Percentiles rank a stretch among this genome's conserved stretches.
Evolutionary conservation across 2,797 vertebrate genomes (phyloP).

Genomic region (Craterocephalus amniculus): DNA sequence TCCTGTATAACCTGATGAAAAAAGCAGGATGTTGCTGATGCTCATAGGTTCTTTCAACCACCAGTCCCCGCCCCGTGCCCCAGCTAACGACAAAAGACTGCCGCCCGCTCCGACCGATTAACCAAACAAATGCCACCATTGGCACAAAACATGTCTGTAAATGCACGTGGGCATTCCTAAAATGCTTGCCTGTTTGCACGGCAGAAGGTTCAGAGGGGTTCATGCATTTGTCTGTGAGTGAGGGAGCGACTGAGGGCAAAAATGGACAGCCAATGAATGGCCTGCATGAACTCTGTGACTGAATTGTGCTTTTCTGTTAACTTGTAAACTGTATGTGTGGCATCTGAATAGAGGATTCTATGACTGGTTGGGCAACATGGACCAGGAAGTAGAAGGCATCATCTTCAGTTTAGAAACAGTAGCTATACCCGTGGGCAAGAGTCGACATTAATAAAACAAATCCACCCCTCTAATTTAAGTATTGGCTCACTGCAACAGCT

Average conservation of each 20-base stretch:
- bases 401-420: neutral
- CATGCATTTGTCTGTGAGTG: slow-evolving; percentile 44
- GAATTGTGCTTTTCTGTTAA: slow-evolving; percentile 36
- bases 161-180: slow-evolving; percentile 75
- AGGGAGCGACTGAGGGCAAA: slow-evolving; percentile 56
- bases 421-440: too few relatives aligned
- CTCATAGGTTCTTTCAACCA: slow-evolving; percentile 74
- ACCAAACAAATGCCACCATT: slow-evolving; percentile 76
- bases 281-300: slow-evolving; percentile 54
- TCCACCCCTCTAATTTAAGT: too few relatives aligned
- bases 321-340: slow-evolving; percentile 14
- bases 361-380: neutral
- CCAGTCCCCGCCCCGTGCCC: slow-evolving; percentile 59
- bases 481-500: too few relatives aligned
- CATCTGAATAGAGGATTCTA: slow-evolving; percentile 4
- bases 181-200: slow-evolving; percentile 76
- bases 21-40: slow-evolving; percentile 78
- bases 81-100: slow-evolving; percentile 72
- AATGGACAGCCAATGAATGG: slow-evolving; percentile 39
- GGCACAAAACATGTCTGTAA: slow-evolving; percentile 74
- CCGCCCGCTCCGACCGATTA: slow-evolving; percentile 63
- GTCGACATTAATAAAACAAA: too few relatives aligned
- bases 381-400: neutral
- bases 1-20: slow-evolving; percentile 62
- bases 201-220: slow-evolving; percentile 65